Evolutionary conservation across 2,888 invertebrate species (phyloP).

Genomic region (Mimumesa dahlbomi): DNA sequence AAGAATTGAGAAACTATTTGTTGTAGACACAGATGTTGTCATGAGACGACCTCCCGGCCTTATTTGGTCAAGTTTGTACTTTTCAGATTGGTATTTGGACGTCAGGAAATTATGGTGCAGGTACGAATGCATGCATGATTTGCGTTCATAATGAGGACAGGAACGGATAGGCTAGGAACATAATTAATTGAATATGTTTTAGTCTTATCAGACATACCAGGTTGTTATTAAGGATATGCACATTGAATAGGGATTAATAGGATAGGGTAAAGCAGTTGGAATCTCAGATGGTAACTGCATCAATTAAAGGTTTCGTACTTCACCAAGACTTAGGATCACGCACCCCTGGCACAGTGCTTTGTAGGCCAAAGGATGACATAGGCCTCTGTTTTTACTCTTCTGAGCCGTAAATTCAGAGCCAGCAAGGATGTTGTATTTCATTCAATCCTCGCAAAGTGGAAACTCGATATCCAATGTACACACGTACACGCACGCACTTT

Average conservation of each 20-base stretch:
- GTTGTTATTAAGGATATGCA: slow-evolving; percentile 50
- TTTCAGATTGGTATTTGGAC: slow-evolving; percentile 53
- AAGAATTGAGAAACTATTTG: slow-evolving; percentile 58
- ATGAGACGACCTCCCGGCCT: slow-evolving; percentile 55
- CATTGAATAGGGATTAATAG: slow-evolving; percentile 28
- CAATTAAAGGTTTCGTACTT: slow-evolving; percentile 63
- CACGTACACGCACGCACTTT: slow-evolving; percentile 61
- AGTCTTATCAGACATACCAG: slow-evolving; percentile 38
- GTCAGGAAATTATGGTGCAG: slow-evolving; percentile 55
- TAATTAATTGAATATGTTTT: slow-evolving; percentile 46
- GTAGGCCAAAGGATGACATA: slow-evolving; percentile 59
- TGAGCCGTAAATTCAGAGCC: slow-evolving; percentile 58
- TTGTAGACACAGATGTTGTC: slow-evolving; percentile 58
- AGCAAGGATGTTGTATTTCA: slow-evolving; percentile 56
- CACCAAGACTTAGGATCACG: slow-evolving; percentile 61
- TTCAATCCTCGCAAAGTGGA: slow-evolving; percentile 56
- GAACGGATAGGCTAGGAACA: slow-evolving; percentile 47
- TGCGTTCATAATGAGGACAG: slow-evolving; percentile 47
- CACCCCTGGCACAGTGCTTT: slow-evolving; percentile 62
- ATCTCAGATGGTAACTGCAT: slow-evolving; percentile 61
- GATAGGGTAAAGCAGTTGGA: slow-evolving; percentile 48
- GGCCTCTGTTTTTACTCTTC: slow-evolving; percentile 59
- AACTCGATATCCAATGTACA: slow-evolving; percentile 59
- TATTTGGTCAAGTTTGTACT: slow-evolving; percentile 45
- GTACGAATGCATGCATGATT: slow-evolving; percentile 61